A percentile compares a stretch with the other conserved stretches of the same genome.
phyloP scores from a whole-genome alignment of 64 coral and sea anemone genomes.

The Anthopleura sola region DNA sequence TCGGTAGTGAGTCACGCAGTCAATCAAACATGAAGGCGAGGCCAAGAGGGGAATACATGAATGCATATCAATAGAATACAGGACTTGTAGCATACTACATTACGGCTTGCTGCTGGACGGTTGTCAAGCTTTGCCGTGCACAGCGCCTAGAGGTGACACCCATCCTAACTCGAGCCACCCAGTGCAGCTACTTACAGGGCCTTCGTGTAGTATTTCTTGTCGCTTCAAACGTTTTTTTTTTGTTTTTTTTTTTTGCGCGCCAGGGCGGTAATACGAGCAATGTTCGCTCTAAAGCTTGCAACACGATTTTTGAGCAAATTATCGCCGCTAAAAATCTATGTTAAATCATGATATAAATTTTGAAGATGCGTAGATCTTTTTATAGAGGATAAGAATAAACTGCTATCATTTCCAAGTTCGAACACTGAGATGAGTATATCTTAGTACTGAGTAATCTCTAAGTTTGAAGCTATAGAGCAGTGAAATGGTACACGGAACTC shows the following conservation, averaged over 20 bases:
- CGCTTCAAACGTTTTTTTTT: not conserved
- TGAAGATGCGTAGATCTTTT: not conserved
- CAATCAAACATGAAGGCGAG: not conserved
- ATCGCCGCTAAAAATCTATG: too few relatives aligned
- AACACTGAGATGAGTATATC: too few relatives aligned
- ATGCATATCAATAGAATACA: not conserved
- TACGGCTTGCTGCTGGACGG: slow-evolving; percentile 10
- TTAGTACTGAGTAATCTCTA: too few relatives aligned
- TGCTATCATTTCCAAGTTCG: not conserved
- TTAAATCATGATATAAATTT: not conserved
- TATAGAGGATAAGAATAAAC: too few relatives aligned
- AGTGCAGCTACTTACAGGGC: not conserved
- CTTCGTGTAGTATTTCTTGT: slow-evolving; percentile 8
- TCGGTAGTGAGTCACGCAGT: slow-evolving; percentile 2
- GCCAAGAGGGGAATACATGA: not conserved
- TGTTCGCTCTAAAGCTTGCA: too few relatives aligned
- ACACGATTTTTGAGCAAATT: too few relatives aligned
- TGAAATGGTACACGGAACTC: not conserved
- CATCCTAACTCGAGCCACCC: slow-evolving; percentile 9
- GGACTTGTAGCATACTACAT: slow-evolving; percentile 3
- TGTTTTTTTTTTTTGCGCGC: too few relatives aligned
- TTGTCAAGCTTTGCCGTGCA: slow-evolving; percentile 16
- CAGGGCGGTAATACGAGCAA: too few relatives aligned
- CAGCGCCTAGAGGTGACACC: slow-evolving; percentile 21
- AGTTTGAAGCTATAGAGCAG: not conserved